These are phyloP conservation scores for Sipha flava DNA, from an alignment of 1,140 invertebrate species.

Conservation along the genomic window DNA sequence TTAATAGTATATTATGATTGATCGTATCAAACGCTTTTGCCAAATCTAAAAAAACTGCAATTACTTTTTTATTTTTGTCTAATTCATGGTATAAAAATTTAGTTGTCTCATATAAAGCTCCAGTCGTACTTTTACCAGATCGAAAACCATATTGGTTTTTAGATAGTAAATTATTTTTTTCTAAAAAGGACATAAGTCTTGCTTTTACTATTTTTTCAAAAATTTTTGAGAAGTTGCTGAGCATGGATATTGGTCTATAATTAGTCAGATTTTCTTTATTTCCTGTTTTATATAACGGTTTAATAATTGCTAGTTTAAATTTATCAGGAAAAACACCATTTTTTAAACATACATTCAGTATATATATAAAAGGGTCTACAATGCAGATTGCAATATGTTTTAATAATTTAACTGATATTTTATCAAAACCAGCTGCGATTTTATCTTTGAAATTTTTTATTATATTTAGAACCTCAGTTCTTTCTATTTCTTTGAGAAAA, in stretches of 20 bases:
- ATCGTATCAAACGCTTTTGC: neutral
- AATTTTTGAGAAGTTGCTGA: neutral
- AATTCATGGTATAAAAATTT: neutral
- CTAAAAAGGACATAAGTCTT: neutral
- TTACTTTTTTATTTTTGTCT: neutral
- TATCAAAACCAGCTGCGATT: neutral
- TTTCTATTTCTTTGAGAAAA: neutral
- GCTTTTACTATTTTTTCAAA: slow-evolving; percentile 1
- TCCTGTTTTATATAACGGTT: neutral
- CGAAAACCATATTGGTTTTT: slow-evolving; percentile 14
- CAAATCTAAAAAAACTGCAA: neutral
- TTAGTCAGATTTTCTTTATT: slow-evolving; percentile 3
- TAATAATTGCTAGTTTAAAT: too few species aligned
- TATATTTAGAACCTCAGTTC: neutral
- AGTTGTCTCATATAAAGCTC: neutral
- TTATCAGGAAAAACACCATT: neutral
- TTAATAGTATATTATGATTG: neutral
- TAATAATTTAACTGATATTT: neutral
- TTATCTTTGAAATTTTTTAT: too few species aligned
- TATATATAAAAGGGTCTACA: neutral
- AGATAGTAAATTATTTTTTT: neutral
- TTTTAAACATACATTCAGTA: neutral
- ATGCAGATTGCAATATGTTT: neutral
- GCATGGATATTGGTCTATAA: too few species aligned
- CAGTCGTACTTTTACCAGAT: neutral